Evolutionary conservation across 2,797 vertebrate genomes (phyloP), one percentile per base, ranked within the genome.

Genomic region (Danio albolineatus): DNA sequence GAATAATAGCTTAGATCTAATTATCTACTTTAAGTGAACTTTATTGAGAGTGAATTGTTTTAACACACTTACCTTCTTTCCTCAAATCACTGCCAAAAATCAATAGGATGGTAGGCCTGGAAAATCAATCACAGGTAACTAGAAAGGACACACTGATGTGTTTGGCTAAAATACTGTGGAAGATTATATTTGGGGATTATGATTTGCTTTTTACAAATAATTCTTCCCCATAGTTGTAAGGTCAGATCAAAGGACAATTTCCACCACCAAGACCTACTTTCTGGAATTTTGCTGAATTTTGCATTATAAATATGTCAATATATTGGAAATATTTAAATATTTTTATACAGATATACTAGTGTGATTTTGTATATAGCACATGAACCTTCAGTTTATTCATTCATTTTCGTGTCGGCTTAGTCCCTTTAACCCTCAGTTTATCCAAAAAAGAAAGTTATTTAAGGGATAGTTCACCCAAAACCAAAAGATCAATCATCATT

Each of bases 1-100:
- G 38, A 76, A 76, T 76, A 43, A 65, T 53, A 21, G 28, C 10
- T 51, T 28, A 76, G 57, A 74, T 74, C 57, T 62, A 46, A 74
- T 74, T 62, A 74, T 62, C 72, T 36, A 13, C 72, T 73, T 75
- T 62, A 64, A 36, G 16, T 16, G 3, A 54, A 56, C 49, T 56
- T 54, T 64, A 53, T 12, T 62, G 13, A 65, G 38, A 53, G 60
- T 53, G 13, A 76, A 65, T 65, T 65, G 60, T 76, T 76, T 65
- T 21, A 65, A 76, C 49, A 65, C 17, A 51, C 36, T 76, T 6
- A 64, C 2, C 60, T 54, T 54, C 38, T 48, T 59, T 73, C 41
- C 19, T 53, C 13, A 64, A 64, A 64, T 62, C 60, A 53, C n/a
- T 76, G 12, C 60, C 48, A 65, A 60, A 56, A 53, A 51, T 5